Evolutionary conservation across 2,113 vertebrate species (phyloP), one percentile per base, ranked within the genome.

Genomic region (Platysteira castanea): DNA sequence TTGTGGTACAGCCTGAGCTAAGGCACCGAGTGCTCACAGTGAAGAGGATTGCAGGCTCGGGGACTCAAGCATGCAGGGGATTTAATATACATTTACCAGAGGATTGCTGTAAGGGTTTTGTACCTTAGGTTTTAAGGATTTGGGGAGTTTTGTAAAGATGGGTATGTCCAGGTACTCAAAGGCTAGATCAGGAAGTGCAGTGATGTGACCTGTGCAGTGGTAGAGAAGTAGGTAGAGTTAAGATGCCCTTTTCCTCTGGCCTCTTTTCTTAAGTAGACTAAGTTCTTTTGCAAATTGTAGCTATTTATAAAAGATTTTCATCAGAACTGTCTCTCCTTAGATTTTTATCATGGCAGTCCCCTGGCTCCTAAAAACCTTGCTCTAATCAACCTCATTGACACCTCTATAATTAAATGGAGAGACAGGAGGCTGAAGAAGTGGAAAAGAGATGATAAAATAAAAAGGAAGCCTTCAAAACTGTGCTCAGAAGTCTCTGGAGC

Each of bases 321-420:
- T 91, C 84, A 93, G 84, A 60, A 60, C 56, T 96, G 8, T 67
- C 68, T 93, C 68, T 92, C 77, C 69, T 86, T 92, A 90, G 94
- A 77, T 83, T 85, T 93, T 89, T 74, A 47, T 86, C 73, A 39
- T 54, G 75, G 63, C 59, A 77, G 52, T 95, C 92, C 96, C 94
- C 59, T 54, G 85, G 64, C 90, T 97, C 88, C 71, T 52, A 28
- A 86, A 93, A 92, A 39, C 47, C 39, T 54, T 95, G 35, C 39
- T 92, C 83, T 96, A 95, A 96, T 96, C 95, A 96, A 95, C 95
- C 92, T 95, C 88, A 54, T 63, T 96, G 96, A 92, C 95, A 95
- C 71, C 54, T 95, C 68, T 90, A 74, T 95, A 93, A 95, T 97
- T 97, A 95, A 95, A 90, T 59, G 30, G 76, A 71, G 91, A 96